Conservation (phyloP, 1,140 invertebrate species). For the Thalassaphorura encarpata region DNA sequence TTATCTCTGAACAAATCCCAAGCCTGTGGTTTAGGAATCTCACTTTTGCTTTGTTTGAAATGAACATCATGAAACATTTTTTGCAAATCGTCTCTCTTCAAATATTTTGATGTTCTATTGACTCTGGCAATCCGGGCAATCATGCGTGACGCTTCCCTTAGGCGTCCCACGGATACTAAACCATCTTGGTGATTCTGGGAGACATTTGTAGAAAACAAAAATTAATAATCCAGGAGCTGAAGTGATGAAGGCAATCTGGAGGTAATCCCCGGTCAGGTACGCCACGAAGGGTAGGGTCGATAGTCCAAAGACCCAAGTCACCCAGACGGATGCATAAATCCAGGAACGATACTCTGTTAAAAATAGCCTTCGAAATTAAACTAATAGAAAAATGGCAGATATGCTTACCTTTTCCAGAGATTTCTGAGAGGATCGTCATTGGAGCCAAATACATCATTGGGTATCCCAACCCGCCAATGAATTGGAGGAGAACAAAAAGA, state of each 20-base stretch:
- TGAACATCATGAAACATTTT: constrained; percentile 6
- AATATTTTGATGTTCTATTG: constrained; percentile 41
- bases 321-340: constrained; percentile 9
- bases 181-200: constrained; percentile 45
- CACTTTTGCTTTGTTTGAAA: constrained; percentile 18
- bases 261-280: constrained; percentile 21
- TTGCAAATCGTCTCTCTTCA: constrained; percentile 8
- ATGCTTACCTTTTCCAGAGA: constrained; percentile 10
- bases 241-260: constrained; percentile 19
- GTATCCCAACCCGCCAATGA: constrained; percentile 11
- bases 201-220: constrained; percentile 3
- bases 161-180: too few species aligned
- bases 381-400: not conserved
- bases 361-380: not conserved
- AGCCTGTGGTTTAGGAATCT: constrained; percentile 39
- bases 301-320: constrained; percentile 27
- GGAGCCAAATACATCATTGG: constrained; percentile 17
- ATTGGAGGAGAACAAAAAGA: constrained; percentile 5
- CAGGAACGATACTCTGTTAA: constrained; percentile 19
- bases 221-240: constrained; percentile 15
- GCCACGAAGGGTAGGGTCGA: constrained; percentile 18
- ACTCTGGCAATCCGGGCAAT: constrained; percentile 54
- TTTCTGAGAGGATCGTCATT: constrained; percentile 12
- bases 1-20: constrained; percentile 47
- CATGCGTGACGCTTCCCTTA: constrained; percentile 55